Conservation (phyloP, 23 tunicate genomes). For the Botrylloides violaceus region DNA sequence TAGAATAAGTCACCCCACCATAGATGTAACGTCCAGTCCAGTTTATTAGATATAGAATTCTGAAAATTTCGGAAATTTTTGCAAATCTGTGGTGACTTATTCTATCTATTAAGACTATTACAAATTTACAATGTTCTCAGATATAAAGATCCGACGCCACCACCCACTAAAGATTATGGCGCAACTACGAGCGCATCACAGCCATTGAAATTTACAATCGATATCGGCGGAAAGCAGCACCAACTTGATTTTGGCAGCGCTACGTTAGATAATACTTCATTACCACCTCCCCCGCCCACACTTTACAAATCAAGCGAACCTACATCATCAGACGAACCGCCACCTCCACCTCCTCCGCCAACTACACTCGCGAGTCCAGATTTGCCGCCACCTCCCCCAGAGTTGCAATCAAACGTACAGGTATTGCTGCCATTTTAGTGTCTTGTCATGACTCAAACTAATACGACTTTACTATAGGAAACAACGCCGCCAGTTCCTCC, state of each 20-base stretch:
- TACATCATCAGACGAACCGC: background rate
- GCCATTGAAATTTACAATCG: constrained; percentile 46
- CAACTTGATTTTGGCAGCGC: constrained; percentile 48
- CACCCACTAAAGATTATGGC: background rate
- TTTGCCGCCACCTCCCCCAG: constrained; percentile 53
- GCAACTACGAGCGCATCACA: background rate
- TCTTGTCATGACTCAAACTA: background rate
- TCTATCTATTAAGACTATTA: too few relatives aligned
- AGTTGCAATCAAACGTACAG: constrained; percentile 9
- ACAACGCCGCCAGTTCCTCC: constrained; percentile 51
- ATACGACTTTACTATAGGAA: constrained; percentile 14
- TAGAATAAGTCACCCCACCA: too few relatives aligned
- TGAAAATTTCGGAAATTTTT: too few relatives aligned
- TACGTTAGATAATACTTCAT: background rate
- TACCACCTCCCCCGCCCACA: constrained; percentile 17
- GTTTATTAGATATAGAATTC: too few relatives aligned
- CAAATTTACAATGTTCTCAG: too few relatives aligned
- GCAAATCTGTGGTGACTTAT: too few relatives aligned
- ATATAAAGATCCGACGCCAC: constrained; percentile 10
- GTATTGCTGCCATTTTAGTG: background rate
- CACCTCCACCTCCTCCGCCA: constrained; percentile 44
- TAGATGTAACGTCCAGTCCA: too few relatives aligned
- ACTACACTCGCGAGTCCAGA: constrained; percentile 16
- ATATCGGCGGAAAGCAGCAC: constrained; percentile 66
- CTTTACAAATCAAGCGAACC: background rate